Base-by-base conservation (phyloP, 2,888 invertebrate genomes). In the Ophion costatus region DNA sequence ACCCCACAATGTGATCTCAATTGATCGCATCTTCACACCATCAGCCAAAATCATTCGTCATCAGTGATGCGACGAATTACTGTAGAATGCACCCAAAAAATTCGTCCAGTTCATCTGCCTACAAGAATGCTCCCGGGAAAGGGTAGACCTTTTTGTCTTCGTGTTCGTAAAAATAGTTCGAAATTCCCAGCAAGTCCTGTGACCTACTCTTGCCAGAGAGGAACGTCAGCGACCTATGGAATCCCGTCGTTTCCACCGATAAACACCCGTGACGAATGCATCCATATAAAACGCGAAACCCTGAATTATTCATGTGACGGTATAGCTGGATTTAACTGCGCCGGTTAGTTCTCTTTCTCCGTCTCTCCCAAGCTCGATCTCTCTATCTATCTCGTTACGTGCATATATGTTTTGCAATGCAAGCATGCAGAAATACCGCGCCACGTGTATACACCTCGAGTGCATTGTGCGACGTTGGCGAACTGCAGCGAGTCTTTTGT, bases 241-340 rank as follows among this genome's bases (percentile, higher is more conserved):
- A 89, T 90, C 88, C 88, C 87, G 80, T 67, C 80, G 87, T 88
- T 90, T 90, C 88, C 86, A 77, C 87, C 86, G 85, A 89, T 90
- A 88, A 89, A 89, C 88, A 89, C 89, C 86, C 85, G 86, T 87
- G 87, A 76, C 88, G 89, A 88, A 86, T 88, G 87, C 88, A 89
- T 89, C 86, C 88, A 87, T 86, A 82, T 67, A 81, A 85, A 81
- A 83, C 71, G 59, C 59, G 82, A 83, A 86, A 83, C 63, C 61
- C 74, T 92, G 90, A 89, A 92, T 92, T 90, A 92, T 91, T 92
- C 91, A 92, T 91, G 87, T 86, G 73, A 78, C 71, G 78, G 67
- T 69, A 67, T 80, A 63, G 64, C 77, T 80, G 86, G 88, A 76
- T 24, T 74, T 89, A 89, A 88, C 88, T 88, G 86, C 85, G 83